Base-by-base conservation (phyloP, 2,113 vertebrate species). In the Bubo blakistoni region DNA sequence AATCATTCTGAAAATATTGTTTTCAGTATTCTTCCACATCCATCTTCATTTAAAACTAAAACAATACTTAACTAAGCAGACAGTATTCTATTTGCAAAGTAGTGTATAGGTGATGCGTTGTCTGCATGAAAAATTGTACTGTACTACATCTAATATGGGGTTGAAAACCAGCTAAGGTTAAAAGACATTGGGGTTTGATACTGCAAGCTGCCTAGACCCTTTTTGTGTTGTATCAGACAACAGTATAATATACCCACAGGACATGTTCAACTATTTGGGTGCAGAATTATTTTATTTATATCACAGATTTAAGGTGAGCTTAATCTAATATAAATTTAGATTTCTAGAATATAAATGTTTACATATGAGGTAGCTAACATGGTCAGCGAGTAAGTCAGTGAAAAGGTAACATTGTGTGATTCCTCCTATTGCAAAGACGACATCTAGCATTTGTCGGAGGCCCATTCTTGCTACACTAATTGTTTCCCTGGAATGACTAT, bases 391-490 rank as follows among this genome's bases (percentile, higher is more conserved):
- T 40, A 47, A 74, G 46, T 42, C 30, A 61, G 13, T 29, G 18
- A 54, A 81, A 92, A 82, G 9, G 36, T 87, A 63, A 49, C 18
- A 4, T 10, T 36, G 26, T 2, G 22, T 47, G 36, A 78, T 55
- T 73, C 29, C 10, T 81, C 12, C 27, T 73, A 2, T 20, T 47
- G 3, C 42, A 70, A 81, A 87, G 16, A 67, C 4, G 7, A 42
- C 15, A 57, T 52, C 6, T 52, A 38, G 65, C 61, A 30, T 34
- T 10, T 7, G 4, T 34, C 29, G 42, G 40, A 49, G 24, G 18
- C 7, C 8, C 13, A 9, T 58, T 76, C 34, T 58, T 58, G 10
- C 30, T 62, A 40, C 1, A 3, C 6, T 1, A 0, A 25, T 6
- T 1, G 0, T 16, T 73, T 70, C 51, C 15, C 19, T 90, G 20